Evolutionary conservation across 2,888 invertebrate species (phyloP).

Genomic region (Polydesmus complanatus): DNA sequence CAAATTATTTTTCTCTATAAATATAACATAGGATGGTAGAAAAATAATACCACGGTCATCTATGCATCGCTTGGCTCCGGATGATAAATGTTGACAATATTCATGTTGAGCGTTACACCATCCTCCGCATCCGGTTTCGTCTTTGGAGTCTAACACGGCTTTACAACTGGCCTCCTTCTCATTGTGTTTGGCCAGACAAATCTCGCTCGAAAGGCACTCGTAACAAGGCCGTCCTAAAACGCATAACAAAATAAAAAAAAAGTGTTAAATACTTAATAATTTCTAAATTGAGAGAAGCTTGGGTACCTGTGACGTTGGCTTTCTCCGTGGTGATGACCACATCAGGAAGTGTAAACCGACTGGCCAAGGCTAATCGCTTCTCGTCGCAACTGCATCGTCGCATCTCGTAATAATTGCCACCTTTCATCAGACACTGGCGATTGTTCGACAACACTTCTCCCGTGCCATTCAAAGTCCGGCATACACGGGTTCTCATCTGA

Average conservation of each 20-base stretch:
- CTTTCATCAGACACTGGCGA: constrained; percentile 21
- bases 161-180: constrained; percentile 46
- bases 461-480: constrained; percentile 21
- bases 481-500: constrained; percentile 22
- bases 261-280: not conserved
- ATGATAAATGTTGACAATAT: constrained; percentile 47
- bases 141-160: constrained; percentile 38
- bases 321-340: not conserved
- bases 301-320: not conserved
- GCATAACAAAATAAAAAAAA: not conserved
- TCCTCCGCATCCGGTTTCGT: constrained; percentile 53
- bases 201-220: constrained; percentile 26
- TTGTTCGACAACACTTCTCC: constrained; percentile 21
- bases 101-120: constrained; percentile 48
- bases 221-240: constrained; percentile 21
- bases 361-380: not conserved
- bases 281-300: not conserved
- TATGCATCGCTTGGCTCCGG: constrained; percentile 33
- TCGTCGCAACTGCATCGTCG: constrained; percentile 18
- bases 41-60: constrained; percentile 18
- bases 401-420: constrained; percentile 22
- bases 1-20: too few species aligned
- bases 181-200: constrained; percentile 48
- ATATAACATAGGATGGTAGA: constrained; percentile 8
- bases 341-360: not conserved